Evolutionary conservation across 2,797 vertebrate genomes (phyloP).

Genomic region (Schizothorax lantsangensis): DNA sequence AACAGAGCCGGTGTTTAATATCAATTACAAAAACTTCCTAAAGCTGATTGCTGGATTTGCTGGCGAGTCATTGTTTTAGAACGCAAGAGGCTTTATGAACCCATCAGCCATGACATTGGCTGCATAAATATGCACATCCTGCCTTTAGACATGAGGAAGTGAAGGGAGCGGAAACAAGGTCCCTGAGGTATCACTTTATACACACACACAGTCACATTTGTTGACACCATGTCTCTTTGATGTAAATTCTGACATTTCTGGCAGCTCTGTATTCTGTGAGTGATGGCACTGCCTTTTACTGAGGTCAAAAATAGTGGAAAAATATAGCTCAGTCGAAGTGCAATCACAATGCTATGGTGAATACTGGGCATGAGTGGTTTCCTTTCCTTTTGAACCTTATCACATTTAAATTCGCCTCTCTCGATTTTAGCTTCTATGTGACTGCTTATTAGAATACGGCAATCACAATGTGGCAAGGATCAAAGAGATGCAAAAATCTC

Average conservation of each 20-base stretch:
- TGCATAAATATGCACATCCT: constrained; percentile 41
- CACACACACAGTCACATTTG: constrained; percentile 44
- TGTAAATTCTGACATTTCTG: constrained; percentile 82
- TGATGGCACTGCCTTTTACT: constrained; percentile 59
- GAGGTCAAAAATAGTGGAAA: constrained; percentile 30
- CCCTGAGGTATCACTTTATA: constrained; percentile 44
- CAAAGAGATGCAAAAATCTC: constrained; percentile 54
- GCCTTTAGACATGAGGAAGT: constrained; percentile 50
- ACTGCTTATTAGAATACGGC: constrained; percentile 31
- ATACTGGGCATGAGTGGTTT: constrained; percentile 25
- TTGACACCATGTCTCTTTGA: constrained; percentile 66
- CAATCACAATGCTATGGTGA: constrained; percentile 38
- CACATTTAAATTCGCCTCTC: constrained; percentile 22
- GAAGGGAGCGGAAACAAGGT: constrained; percentile 9
- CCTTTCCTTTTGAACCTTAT: constrained; percentile 39
- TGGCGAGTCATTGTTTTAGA: constrained; percentile 24
- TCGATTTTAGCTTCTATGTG: constrained; percentile 21
- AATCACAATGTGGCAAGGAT: constrained; percentile 42
- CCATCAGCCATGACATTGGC: constrained; percentile 24
- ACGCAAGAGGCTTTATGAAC: constrained; percentile 15
- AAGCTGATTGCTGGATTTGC: constrained; percentile 36
- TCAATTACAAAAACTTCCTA: constrained; percentile 17
- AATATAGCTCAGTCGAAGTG: constrained; percentile 25
- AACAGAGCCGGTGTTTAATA: constrained; percentile 30
- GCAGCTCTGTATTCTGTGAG: constrained; percentile 66